These are phyloP conservation scores for Telenomus remus DNA, from an alignment of 1,140 invertebrate genomes.

Conservation along the genomic window DNA sequence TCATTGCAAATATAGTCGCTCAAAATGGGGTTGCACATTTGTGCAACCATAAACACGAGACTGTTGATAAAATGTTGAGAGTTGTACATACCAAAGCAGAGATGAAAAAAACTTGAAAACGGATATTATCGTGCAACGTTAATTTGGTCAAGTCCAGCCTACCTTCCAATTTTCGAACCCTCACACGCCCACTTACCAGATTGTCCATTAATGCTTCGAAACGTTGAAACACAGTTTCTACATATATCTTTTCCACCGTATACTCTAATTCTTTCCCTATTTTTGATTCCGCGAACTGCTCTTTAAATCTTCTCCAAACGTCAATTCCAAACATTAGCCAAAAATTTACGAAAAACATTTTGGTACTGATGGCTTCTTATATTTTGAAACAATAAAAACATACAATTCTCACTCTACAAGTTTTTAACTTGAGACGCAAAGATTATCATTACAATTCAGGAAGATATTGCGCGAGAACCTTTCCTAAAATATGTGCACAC, in stretches of 20 bases:
- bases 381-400: too few relatives aligned
- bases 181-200: constrained; percentile 75
- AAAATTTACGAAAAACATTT: too few relatives aligned
- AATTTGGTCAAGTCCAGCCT: constrained; percentile 74
- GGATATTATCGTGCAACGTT: constrained; percentile 76
- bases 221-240: constrained; percentile 68
- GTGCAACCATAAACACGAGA: constrained; percentile 5
- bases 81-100: constrained; percentile 39
- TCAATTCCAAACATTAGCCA: too few relatives aligned
- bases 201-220: constrained; percentile 73
- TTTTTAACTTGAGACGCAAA: too few relatives aligned
- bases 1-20: too few relatives aligned
- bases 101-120: constrained; percentile 63
- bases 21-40: neutral
- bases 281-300: constrained; percentile 11
- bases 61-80: constrained; percentile 38
- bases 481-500: neutral
- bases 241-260: constrained; percentile 33
- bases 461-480: neutral
- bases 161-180: constrained; percentile 75
- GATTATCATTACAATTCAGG: too few relatives aligned
- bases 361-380: too few relatives aligned
- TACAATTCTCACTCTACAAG: too few relatives aligned
- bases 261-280: constrained; percentile 18
- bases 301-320: too few relatives aligned